Base-by-base conservation (phyloP, 2,888 invertebrate species). In the Leistus spinibarbis region DNA sequence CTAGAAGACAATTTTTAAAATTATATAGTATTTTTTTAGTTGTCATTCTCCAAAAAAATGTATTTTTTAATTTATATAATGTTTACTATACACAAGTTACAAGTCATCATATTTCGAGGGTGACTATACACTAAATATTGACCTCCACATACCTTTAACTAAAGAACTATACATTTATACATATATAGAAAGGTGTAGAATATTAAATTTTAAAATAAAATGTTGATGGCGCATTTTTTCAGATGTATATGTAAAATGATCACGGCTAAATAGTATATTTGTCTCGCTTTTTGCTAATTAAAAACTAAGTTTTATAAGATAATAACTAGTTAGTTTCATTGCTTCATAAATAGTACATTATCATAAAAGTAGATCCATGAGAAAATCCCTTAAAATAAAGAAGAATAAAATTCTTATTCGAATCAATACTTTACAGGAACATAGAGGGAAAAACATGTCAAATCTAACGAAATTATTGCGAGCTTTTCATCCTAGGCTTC, bases 391-490 rank as follows among this genome's bases (percentile, higher is more conserved):
- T 24, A 7, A 7, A 40, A 40, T 40, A 10, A 13, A 13, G 10
- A 10, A 13, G 7, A 2, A 40, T 5, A 40, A 57, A n/a, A 57
- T 57, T 16, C 16, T 2, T 57, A 5, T 10, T 7, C 7, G 16
- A 57, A 57, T 22, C 22, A 60, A 60, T 19, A 60, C 22, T 16
- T 60, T 60, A 9, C 60, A 60, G 60, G 60, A 19, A 19, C 19
- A 19, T 19, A 60, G 13, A 60, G 22, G 2, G 20, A 54, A 7
- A 23, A 69, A 5, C 23, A 69, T 69, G 69, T 69, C 69, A 24
- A 56, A 54, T 27, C 27, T 57, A 69, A 27, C 27, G 27, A 69
- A 69, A 57, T 20, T 69, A 16, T 69, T 69, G 3, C 56, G 57
- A 24, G 27, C 17, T 22, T 57, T 54, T 19, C 23, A 23, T n/a